Base-by-base conservation (phyloP, 2,888 invertebrate species). In the Heliconius sara region DNA sequence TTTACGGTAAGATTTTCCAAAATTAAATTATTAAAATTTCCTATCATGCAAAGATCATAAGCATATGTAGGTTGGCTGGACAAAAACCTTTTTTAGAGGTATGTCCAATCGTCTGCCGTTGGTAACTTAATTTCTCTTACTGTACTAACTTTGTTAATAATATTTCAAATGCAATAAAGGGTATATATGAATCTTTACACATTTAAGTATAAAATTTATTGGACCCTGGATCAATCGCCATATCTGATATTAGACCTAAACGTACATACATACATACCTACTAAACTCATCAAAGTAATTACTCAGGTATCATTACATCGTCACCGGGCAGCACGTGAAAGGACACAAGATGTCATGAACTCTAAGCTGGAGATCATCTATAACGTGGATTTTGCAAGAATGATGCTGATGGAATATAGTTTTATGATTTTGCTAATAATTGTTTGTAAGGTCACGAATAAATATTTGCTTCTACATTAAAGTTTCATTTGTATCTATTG, bases 301-400 rank as follows among this genome's bases (percentile, higher is more conserved):
- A 34, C 13, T 73, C n/a, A 34, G 73, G n/a, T 60, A 73, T 60
- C 34, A 73, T 73, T 73, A 73, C 25, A 12, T 65, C 65, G 75
- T 75, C 63, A 43, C 27, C 43, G 75, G 43, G 27, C 39, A 71
- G 68, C 60, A 65, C 68, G 77, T 78, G 77, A 78, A 78, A 72
- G 77, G 77, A 78, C 60, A 63, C 63, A 12, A 27, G 77, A 63
- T 65, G 72, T 72, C 72, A 65, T 78, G 77, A 78, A 78, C 65
- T 78, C 43, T 10, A 63, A 43, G 60, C 47, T 27, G 22, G 27
- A 30, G 75, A 75, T 75, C 75, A 75, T 75, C 75, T 65, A 47
- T 43, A 75, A 60, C n/a, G 73, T 43, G 39, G 25, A 65, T 75
- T 75, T 75, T 65, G 75, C 43, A 75, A 75, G 22, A 65, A 19